Percentiles rank a stretch among this genome's conserved stretches.
Conservation (phyloP, 2,797 vertebrate species). For the Pseudomugil tenellus region DNA sequence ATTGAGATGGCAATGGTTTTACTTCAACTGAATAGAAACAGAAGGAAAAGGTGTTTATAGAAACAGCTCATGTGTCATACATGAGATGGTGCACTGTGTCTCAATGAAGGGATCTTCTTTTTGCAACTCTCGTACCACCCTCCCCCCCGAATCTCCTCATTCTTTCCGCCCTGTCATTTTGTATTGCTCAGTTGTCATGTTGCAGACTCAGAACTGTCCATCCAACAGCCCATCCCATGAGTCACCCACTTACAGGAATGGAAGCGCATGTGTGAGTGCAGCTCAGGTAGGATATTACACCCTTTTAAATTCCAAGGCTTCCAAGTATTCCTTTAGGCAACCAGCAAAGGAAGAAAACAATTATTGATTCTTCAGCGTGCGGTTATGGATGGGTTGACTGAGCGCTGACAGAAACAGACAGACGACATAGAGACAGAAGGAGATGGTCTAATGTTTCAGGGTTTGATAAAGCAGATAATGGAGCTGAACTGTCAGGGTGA, state of each 20-base stretch:
- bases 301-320: slow-evolving; percentile 51
- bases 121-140: neutral
- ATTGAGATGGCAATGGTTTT: neutral
- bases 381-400: slow-evolving; percentile 16
- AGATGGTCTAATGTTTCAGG: slow-evolving; percentile 16
- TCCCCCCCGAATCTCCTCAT: slow-evolving; percentile 15
- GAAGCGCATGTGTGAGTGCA: slow-evolving; percentile 40
- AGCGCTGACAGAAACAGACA: slow-evolving; percentile 13
- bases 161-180: slow-evolving; percentile 40
- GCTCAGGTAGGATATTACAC: slow-evolving; percentile 71
- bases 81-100: slow-evolving; percentile 2
- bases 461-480: neutral
- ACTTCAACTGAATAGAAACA: neutral
- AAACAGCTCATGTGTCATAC: neutral
- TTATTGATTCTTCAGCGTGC: slow-evolving; percentile 36
- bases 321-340: slow-evolving; percentile 34
- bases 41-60: neutral
- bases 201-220: slow-evolving; percentile 42
- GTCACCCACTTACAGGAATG: slow-evolving; percentile 48
- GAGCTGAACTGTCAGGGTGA: neutral
- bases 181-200: slow-evolving; percentile 58
- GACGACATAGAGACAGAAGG: neutral
- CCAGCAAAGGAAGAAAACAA: slow-evolving; percentile 19
- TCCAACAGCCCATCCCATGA: slow-evolving; percentile 42
- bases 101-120: neutral